Evolutionary conservation across 2,888 invertebrate species (phyloP).

Genomic region (Drosophila nr. perissopoda): DNA sequence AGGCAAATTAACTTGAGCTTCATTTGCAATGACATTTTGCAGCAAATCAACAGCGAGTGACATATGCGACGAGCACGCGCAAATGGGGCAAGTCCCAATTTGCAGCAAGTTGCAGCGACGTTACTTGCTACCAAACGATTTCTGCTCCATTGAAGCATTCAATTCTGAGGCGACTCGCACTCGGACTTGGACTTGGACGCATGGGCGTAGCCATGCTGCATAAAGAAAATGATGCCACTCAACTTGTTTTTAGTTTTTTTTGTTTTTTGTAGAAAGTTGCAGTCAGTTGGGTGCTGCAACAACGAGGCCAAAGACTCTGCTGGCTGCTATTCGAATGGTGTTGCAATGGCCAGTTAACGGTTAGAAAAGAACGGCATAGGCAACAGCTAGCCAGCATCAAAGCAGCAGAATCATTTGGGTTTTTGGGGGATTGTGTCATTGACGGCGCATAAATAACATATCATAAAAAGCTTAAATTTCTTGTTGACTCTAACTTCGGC

Average conservation of each 20-base stretch:
- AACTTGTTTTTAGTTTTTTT: conserved; percentile 45
- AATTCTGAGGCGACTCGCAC: conserved; percentile 62
- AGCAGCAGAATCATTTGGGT: conserved; percentile 40
- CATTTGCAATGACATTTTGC: conserved; percentile 63
- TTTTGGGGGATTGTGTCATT: conserved; percentile 62
- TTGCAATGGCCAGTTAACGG: conserved; percentile 61
- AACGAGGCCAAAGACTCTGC: conserved; percentile 29
- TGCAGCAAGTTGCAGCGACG: conserved; percentile 30
- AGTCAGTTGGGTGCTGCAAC: conserved; percentile 26
- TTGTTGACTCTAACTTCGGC: conserved; percentile 5
- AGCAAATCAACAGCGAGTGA: conserved; percentile 49
- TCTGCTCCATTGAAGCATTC: conserved; percentile 84
- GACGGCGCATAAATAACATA: conserved; percentile 59
- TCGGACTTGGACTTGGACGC: conserved; percentile 14
- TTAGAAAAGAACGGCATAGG: conserved; percentile 72
- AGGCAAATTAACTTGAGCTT: conserved; percentile 64
- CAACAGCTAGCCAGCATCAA: conserved; percentile 18
- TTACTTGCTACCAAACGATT: conserved; percentile 64
- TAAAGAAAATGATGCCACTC: conserved; percentile 66
- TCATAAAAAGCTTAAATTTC: conserved; percentile 47
- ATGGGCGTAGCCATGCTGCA: conserved; percentile 56
- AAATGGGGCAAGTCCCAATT: background rate
- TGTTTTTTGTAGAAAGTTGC: conserved; percentile 71
- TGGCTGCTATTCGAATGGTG: conserved; percentile 55
- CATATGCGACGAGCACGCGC: conserved; percentile 22